These are phyloP conservation scores for Phrynocephalus forsythii DNA, from an alignment of 2,797 vertebrate species.

Conservation along the genomic window DNA sequence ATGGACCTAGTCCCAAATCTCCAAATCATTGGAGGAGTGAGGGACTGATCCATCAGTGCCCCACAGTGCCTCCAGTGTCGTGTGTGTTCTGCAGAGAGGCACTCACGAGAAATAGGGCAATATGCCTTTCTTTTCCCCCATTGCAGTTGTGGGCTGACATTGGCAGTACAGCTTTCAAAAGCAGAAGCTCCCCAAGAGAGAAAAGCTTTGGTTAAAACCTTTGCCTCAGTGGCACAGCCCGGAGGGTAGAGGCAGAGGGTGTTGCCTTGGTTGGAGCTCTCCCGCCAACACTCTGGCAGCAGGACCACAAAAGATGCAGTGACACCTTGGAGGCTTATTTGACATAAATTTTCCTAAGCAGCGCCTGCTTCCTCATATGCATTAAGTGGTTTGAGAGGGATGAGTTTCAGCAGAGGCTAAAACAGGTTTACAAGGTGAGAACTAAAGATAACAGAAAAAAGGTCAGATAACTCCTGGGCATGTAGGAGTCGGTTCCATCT, in stretches of 20 bases:
- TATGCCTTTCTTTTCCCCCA: background rate
- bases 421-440: conserved; percentile 3
- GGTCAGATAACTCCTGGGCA: background rate
- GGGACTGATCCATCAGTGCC: background rate
- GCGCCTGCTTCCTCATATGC: background rate
- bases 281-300: background rate
- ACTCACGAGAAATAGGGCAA: background rate
- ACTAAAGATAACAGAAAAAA: conserved; percentile 17
- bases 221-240: background rate
- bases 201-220: background rate
- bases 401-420: background rate
- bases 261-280: background rate
- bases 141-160: background rate
- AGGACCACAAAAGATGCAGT: background rate
- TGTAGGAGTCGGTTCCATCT: background rate
- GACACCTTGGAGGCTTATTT: background rate
- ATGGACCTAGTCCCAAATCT: background rate
- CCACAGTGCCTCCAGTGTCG: background rate
- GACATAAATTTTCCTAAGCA: background rate
- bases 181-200: background rate
- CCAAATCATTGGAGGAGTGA: background rate
- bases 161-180: background rate
- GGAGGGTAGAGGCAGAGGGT: background rate
- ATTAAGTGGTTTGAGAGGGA: background rate
- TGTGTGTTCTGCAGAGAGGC: background rate